phyloP scores from a whole-genome alignment of 2,797 vertebrate species.

The Phrynocephalus forsythii region DNA sequence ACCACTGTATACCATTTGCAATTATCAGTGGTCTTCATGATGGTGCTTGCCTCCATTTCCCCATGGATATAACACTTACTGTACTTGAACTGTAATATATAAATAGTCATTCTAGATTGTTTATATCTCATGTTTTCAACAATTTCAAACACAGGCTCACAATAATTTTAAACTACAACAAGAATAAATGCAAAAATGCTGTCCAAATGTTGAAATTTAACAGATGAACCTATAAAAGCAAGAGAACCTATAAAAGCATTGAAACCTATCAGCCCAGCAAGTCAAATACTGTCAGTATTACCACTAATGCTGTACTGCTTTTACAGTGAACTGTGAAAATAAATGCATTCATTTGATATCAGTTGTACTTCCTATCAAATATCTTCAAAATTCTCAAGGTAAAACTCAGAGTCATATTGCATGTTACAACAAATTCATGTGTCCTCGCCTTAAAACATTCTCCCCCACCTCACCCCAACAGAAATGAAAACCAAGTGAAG shows the following conservation, averaged over 20 bases:
- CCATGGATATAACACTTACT: too few relatives aligned
- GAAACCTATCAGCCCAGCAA: not conserved
- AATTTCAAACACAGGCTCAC: not conserved
- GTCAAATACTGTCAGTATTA: constrained; percentile 7
- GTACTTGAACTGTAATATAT: not conserved
- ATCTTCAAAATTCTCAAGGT: not conserved
- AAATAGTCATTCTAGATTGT: not conserved
- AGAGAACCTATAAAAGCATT: too few relatives aligned
- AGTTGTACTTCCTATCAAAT: not conserved
- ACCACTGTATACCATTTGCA: too few relatives aligned
- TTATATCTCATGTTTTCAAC: not conserved
- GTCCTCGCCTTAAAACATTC: too few relatives aligned
- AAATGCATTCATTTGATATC: not conserved
- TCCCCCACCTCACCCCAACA: too few relatives aligned
- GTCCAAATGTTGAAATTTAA: not conserved
- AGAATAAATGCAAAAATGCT: not conserved
- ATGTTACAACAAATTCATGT: too few relatives aligned
- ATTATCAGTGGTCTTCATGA: too few relatives aligned
- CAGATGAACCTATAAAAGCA: not conserved
- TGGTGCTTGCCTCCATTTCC: too few relatives aligned
- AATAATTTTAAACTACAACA: not conserved
- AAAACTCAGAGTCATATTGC: too few relatives aligned
- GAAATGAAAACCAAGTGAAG: too few relatives aligned
- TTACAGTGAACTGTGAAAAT: not conserved
- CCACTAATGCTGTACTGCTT: too few relatives aligned